phyloP scores from a whole-genome alignment of 2,888 invertebrate species.

The Chorisops tibialis region DNA sequence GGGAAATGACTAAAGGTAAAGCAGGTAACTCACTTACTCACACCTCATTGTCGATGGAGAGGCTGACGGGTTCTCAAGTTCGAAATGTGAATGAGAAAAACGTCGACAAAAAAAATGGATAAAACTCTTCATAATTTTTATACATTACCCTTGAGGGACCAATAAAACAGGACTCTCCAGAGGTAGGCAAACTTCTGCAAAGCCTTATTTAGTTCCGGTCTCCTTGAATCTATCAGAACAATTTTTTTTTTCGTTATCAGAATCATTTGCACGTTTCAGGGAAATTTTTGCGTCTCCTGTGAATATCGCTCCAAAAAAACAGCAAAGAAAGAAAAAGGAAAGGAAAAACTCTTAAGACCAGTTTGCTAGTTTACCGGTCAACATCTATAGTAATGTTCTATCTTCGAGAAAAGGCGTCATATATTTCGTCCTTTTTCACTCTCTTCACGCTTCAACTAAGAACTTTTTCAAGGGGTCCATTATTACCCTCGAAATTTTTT shows the following conservation, averaged over 20 bases:
- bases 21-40: not conserved
- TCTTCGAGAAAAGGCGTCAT: not conserved
- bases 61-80: not conserved
- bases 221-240: not conserved
- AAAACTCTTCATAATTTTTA: conserved; percentile 28
- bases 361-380: no score
- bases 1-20: not conserved
- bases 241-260: no score
- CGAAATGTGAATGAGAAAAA: not conserved
- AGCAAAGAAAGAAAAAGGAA: not conserved
- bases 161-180: conserved; percentile 27
- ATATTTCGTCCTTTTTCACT: conserved; percentile 5
- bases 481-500: conserved; percentile 26
- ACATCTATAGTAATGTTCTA: not conserved
- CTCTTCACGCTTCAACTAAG: conserved; percentile 22
- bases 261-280: not conserved
- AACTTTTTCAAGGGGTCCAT: conserved; percentile 24
- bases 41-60: not conserved
- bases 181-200: conserved; percentile 10
- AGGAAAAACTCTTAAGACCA: conserved; percentile 5
- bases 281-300: conserved; percentile 1
- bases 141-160: conserved; percentile 29
- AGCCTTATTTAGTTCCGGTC: conserved; percentile 1
- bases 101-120: not conserved
- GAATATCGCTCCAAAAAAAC: no score